These are phyloP conservation scores for Chrysolina haemoptera DNA, from an alignment of 2,888 invertebrate species.

Conservation along the genomic window DNA sequence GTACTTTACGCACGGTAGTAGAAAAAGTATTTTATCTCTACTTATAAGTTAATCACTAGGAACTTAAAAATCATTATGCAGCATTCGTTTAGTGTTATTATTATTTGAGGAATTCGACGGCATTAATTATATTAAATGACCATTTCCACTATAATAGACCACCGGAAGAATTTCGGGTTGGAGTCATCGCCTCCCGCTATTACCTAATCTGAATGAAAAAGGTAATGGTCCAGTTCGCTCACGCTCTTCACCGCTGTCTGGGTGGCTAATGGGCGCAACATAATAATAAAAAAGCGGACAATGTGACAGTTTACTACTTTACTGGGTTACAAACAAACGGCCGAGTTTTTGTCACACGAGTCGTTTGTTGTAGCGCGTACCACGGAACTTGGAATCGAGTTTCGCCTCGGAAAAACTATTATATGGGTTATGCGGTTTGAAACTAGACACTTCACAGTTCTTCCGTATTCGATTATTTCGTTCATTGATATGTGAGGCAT, in stretches of 20 bases:
- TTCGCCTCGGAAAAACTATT: slow-evolving; percentile 20
- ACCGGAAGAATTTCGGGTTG: background rate
- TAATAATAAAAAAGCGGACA: slow-evolving; percentile 33
- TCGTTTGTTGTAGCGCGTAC: slow-evolving; percentile 7
- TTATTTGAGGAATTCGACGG: no score
- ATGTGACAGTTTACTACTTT: slow-evolving; percentile 33
- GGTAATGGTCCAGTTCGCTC: slow-evolving; percentile 30
- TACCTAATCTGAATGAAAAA: slow-evolving; percentile 15
- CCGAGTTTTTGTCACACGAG: slow-evolving; percentile 7
- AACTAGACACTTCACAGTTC: background rate
- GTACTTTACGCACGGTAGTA: no score
- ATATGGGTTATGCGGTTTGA: slow-evolving; percentile 14
- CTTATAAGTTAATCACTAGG: no score
- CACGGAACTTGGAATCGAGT: slow-evolving; percentile 1
- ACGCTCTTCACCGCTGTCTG: slow-evolving; percentile 29
- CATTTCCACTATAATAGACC: background rate
- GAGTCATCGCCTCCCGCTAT: background rate
- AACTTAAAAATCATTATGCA: no score
- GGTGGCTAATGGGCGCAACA: slow-evolving; percentile 27
- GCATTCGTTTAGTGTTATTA: no score
- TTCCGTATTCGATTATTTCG: no score
- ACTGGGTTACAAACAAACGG: slow-evolving; percentile 31
- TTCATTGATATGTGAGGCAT: no score
- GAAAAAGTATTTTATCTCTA: no score
- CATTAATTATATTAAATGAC: background rate